Conservation (phyloP, 2,888 invertebrate genomes). For the Monoplex corrugatus region DNA sequence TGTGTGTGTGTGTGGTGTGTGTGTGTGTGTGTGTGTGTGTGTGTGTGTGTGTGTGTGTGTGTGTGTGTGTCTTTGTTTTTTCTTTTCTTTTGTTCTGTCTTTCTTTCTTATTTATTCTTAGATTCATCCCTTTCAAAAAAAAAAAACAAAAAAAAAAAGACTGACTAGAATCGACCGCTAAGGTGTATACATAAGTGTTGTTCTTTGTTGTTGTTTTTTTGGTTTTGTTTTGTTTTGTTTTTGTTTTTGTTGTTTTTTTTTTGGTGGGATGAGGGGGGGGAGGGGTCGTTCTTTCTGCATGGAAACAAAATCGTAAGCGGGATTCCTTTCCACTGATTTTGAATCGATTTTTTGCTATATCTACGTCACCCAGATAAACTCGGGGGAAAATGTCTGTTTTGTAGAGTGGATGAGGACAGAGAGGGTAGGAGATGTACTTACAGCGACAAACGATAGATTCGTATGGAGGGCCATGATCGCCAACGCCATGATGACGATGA, state of each 20-base stretch:
- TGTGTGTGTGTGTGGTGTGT: constrained; percentile 20
- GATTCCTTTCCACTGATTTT: background rate
- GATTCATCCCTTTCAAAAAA: background rate
- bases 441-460: too few relatives aligned
- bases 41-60: background rate
- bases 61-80: background rate
- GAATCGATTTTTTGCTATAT: background rate
- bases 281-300: too few relatives aligned
- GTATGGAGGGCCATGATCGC: too few relatives aligned
- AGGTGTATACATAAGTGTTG: background rate
- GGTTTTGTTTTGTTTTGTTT: background rate
- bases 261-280: too few relatives aligned
- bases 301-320: too few relatives aligned
- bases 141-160: background rate
- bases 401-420: too few relatives aligned
- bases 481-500: too few relatives aligned
- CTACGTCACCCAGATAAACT: too few relatives aligned
- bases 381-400: too few relatives aligned
- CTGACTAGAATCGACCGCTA: background rate
- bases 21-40: constrained; percentile 27
- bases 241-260: background rate
- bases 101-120: background rate
- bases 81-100: background rate
- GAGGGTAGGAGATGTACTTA: too few relatives aligned
- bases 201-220: background rate